phyloP scores from a whole-genome alignment of 2,888 invertebrate genomes.

The Biston betularia region DNA sequence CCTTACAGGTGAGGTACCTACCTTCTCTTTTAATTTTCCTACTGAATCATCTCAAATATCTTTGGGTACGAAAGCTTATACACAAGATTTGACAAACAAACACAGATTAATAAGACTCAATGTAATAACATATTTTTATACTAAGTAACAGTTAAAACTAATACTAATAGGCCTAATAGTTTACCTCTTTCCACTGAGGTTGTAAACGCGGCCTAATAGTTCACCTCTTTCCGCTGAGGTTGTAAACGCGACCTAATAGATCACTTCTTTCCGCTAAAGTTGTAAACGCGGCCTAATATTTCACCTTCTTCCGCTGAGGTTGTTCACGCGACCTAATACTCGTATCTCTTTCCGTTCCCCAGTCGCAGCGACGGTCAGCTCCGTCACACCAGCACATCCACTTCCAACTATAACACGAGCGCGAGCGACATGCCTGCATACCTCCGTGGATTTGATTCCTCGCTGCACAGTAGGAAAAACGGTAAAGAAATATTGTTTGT shows the following conservation, averaged over 20 bases:
- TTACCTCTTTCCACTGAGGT: too few species aligned
- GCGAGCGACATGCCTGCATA: slow-evolving; percentile 92
- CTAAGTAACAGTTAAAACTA: too few species aligned
- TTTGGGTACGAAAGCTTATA: too few species aligned
- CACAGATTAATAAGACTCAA: too few species aligned
- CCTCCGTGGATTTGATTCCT: slow-evolving; percentile 87
- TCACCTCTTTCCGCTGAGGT: too few species aligned
- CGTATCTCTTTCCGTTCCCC: slow-evolving; percentile 16
- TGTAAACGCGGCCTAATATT: background rate
- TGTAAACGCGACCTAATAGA: background rate
- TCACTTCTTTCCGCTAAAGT: background rate
- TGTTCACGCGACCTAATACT: background rate
- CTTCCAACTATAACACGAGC: slow-evolving; percentile 93
- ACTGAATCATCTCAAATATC: too few species aligned
- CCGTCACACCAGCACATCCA: slow-evolving; percentile 93
- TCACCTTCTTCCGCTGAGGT: background rate
- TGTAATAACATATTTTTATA: too few species aligned
- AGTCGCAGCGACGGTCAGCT: slow-evolving; percentile 93
- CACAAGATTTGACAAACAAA: too few species aligned
- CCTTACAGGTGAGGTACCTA: slow-evolving; percentile 93
- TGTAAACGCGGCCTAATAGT: too few species aligned
- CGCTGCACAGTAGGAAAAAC: slow-evolving; percentile 83
- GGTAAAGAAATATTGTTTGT: slow-evolving; percentile 56
- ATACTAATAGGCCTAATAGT: too few species aligned
- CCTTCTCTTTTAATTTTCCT: background rate